A percentile compares a stretch with the other conserved stretches of the same genome.
phyloP scores from a whole-genome alignment of 1,140 invertebrate genomes.

The Matsumurasca onukii region DNA sequence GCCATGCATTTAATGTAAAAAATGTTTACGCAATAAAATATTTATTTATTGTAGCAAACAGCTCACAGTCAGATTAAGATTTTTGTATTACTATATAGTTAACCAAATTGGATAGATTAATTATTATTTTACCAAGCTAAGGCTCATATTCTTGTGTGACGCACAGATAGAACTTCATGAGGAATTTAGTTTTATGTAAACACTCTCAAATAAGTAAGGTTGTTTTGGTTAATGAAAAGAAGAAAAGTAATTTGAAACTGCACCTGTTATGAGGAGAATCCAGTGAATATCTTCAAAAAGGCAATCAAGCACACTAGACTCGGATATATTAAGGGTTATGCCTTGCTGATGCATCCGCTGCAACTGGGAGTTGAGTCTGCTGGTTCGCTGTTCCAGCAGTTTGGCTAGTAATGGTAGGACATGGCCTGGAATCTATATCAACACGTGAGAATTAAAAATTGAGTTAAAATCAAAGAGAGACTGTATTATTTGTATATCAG shows the following conservation, averaged over 20 bases:
- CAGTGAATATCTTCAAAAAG: constrained; percentile 89
- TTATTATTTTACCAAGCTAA: no score
- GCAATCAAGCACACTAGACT: constrained; percentile 55
- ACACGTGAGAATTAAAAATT: constrained; percentile 20
- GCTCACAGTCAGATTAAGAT: no score
- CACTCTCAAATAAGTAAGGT: not conserved
- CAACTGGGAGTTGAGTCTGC: constrained; percentile 51
- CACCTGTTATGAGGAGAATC: constrained; percentile 78
- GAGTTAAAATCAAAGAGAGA: no score
- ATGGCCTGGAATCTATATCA: constrained; percentile 52
- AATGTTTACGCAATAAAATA: no score
- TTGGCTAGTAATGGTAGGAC: constrained; percentile 58
- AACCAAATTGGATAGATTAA: no score
- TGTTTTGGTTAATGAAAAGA: constrained; percentile 3
- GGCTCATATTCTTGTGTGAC: no score
- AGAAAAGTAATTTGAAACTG: not conserved
- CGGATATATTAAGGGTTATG: constrained; percentile 49
- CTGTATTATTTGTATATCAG: no score
- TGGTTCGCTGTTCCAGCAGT: constrained; percentile 64
- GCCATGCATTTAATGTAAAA: no score
- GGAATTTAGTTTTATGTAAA: no score
- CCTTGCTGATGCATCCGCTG: constrained; percentile 44
- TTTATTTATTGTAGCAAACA: no score
- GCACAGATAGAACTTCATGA: no score
- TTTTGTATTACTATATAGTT: no score